Conservation (phyloP, 2,113 vertebrate species). For the Marmota monax region DNA sequence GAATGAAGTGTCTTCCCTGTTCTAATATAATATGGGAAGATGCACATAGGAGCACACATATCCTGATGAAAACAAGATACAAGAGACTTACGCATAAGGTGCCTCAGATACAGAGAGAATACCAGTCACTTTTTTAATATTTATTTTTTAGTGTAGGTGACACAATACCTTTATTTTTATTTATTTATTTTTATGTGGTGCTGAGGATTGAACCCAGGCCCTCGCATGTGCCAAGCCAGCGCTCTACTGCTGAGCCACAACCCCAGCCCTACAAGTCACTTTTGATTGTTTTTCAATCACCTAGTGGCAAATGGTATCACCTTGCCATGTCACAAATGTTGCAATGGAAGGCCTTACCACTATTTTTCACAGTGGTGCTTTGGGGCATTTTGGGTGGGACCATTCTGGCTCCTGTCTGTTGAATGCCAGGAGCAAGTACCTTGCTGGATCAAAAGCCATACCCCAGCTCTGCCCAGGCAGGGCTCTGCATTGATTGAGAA, state of each 20-base stretch:
- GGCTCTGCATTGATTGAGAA: neutral
- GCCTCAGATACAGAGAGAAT: neutral
- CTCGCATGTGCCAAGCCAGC: too few species aligned
- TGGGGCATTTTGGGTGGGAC: neutral
- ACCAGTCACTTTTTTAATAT: neutral
- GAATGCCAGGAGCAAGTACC: neutral
- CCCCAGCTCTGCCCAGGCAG: neutral
- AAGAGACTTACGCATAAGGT: neutral
- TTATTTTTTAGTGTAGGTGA: too few species aligned
- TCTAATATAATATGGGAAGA: neutral
- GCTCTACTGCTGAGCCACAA: too few species aligned
- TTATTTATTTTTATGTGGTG: too few species aligned
- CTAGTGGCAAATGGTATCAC: neutral
- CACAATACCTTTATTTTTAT: too few species aligned
- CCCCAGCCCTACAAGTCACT: neutral
- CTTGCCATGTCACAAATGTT: neutral
- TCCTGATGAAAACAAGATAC: rapidly evolving
- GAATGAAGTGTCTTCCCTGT: neutral
- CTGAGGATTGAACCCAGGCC: too few species aligned
- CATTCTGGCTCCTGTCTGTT: neutral
- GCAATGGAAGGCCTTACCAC: neutral
- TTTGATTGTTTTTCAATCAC: neutral
- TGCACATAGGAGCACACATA: neutral
- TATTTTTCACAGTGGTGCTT: neutral
- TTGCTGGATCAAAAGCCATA: neutral